Evolutionary conservation across 53 echinoderm and acorn worm species (phyloP).

Genomic region (Temnopleurus reevesii): DNA sequence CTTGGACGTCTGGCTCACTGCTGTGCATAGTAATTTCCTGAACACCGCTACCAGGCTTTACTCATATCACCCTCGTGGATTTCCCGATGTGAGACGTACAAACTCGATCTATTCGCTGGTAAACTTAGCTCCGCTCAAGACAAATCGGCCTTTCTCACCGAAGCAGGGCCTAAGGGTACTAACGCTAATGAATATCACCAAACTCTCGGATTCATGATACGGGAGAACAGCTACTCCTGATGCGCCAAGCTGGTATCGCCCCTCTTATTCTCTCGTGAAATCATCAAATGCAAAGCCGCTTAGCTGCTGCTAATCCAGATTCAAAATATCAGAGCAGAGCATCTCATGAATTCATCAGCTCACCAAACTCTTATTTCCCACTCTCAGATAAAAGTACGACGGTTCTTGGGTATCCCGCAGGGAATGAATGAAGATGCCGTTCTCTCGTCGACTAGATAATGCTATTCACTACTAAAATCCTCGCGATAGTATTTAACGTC

Average conservation of each 20-base stretch:
- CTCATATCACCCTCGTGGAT: not conserved
- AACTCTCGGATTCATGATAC: not conserved
- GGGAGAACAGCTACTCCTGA: not conserved
- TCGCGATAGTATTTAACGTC: not conserved
- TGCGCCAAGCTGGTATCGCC: not conserved
- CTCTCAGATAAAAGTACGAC: slow-evolving; percentile 1
- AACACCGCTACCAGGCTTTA: slow-evolving; percentile 33
- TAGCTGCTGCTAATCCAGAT: slow-evolving; percentile 1
- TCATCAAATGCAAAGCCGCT: slow-evolving; percentile 12
- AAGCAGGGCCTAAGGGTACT: slow-evolving; percentile 15
- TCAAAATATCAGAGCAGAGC: not conserved
- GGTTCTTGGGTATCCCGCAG: not conserved
- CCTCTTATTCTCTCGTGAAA: not conserved
- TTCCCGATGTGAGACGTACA: not conserved
- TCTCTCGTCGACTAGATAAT: not conserved
- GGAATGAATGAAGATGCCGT: not conserved
- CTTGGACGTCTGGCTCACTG: slow-evolving; percentile 14
- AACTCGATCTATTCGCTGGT: slow-evolving; percentile 4
- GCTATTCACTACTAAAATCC: not conserved
- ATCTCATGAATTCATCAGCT: not conserved
- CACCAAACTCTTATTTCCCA: not conserved
- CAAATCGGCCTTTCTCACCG: slow-evolving; percentile 27
- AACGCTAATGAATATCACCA: slow-evolving; percentile 17
- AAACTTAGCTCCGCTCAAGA: slow-evolving; percentile 25
- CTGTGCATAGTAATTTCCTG: slow-evolving; percentile 48